Evolutionary conservation across 2,888 invertebrate genomes (phyloP), one percentile per base, ranked within the genome.

Genomic region (Standfussiana lucernea): DNA sequence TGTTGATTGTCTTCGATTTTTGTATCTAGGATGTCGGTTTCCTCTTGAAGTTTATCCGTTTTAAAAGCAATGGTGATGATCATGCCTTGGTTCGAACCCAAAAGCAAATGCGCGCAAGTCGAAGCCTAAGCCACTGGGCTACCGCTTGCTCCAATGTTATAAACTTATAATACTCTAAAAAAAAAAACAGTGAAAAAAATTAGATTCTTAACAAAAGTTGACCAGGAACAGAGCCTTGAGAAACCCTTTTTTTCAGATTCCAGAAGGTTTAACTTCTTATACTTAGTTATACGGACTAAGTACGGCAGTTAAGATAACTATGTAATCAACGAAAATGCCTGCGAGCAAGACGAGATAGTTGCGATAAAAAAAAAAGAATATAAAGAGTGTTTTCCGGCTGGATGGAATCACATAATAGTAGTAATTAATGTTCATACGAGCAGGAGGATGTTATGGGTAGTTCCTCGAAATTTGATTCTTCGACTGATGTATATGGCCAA

Each of bases 271-370:
- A n/a, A 56, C 75, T 65, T 40, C 4, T 65, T n/a, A 69, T 59
- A 42, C 69, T 50, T 59, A 66, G 77, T 69, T 42, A 64, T 56
- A 37, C n/a, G 64, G 56, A n/a, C 56, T 50, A 65, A 75, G 59
- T 69, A 37, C 59, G 35, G 68, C 37, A 65, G 76, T 80, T 80
- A 75, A 80, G 68, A 69, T 80, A 80, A 76, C 65, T 75, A 76
- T 59, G 82, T 59, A 50, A 80, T 80, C 69, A 80, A 76, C 53
- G 50, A 18, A 62, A 50, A 59, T 64, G 68, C 40, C 35, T 40
- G 56, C 40, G 56, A 68, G 47, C 24, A 11, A 40, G 47, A 37
- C 47, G 21, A 32, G 18, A 24, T 18, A 28, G n/a, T 24, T 10
- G n/a, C n/a, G 47, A 4, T 32, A 6, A 15, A 69, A 76, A 35